Conservation (phyloP, 2,797 vertebrate genomes). For the Centroberyx gerrardi region DNA sequence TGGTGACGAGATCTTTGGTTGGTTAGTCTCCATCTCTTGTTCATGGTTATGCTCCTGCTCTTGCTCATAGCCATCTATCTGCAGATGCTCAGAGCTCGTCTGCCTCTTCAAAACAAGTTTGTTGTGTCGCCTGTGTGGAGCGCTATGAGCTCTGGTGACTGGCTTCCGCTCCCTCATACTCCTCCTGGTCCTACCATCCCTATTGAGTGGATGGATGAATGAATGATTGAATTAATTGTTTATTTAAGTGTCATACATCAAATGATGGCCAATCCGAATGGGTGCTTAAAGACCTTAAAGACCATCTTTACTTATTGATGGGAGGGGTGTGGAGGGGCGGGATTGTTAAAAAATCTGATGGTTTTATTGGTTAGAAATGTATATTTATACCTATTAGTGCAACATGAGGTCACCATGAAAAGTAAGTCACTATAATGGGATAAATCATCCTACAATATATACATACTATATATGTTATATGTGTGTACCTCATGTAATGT, state of each 20-base stretch:
- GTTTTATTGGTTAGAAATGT: too few relatives aligned
- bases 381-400: too few relatives aligned
- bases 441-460: too few relatives aligned
- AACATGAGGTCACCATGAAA: too few relatives aligned
- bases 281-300: too few relatives aligned
- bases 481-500: too few relatives aligned
- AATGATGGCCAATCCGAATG: not conserved
- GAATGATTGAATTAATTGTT: not conserved
- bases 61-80: conserved; percentile 35
- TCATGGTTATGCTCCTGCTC: conserved; percentile 28
- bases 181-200: conserved; percentile 33
- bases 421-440: too few relatives aligned
- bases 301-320: too few relatives aligned
- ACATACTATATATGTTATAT: too few relatives aligned
- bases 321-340: too few relatives aligned
- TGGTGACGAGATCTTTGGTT: conserved; percentile 58
- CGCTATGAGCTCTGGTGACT: conserved; percentile 91
- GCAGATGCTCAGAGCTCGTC: conserved; percentile 77
- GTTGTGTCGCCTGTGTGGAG: conserved; percentile 82
- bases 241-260: not conserved
- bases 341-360: too few relatives aligned
- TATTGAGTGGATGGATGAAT: conserved; percentile 11
- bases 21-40: conserved; percentile 10
- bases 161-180: conserved; percentile 73
- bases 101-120: conserved; percentile 75